These are phyloP conservation scores for Heliothis peltigera DNA, from an alignment of 2,888 invertebrate genomes.

Conservation along the genomic window DNA sequence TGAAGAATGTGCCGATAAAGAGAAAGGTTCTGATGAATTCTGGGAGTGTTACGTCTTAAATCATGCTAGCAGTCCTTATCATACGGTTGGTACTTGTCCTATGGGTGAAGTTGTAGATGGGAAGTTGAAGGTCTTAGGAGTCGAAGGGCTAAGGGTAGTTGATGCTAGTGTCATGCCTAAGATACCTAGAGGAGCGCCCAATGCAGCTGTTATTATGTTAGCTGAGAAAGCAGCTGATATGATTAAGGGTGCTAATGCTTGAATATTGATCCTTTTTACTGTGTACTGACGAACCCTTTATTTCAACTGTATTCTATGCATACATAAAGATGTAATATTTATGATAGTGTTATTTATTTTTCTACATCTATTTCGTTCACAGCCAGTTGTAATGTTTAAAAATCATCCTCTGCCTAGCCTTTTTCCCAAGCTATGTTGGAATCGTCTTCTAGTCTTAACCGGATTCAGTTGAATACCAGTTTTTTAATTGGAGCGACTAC, in stretches of 20 bases:
- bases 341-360: no score
- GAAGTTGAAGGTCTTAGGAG: conserved; percentile 74
- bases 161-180: conserved; percentile 82
- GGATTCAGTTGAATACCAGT: no score
- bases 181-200: conserved; percentile 88
- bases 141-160: conserved; percentile 58
- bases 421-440: no score
- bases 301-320: no score
- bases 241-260: conserved; percentile 13
- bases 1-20: conserved; percentile 52
- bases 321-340: no score
- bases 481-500: no score
- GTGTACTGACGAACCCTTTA: no score
- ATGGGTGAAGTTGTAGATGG: conserved; percentile 94
- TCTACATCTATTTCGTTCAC: no score
- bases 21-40: conserved; percentile 52
- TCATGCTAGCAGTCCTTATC: conserved; percentile 91
- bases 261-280: no score
- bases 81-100: conserved; percentile 92
- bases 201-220: conserved; percentile 77
- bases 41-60: conserved; percentile 64
- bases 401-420: no score
- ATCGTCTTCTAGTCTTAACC: no score
- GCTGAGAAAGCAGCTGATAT: conserved; percentile 47
- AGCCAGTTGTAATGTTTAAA: no score